Evolutionary conservation across 2,113 vertebrate species (phyloP).

Genomic region (Pica pica): DNA sequence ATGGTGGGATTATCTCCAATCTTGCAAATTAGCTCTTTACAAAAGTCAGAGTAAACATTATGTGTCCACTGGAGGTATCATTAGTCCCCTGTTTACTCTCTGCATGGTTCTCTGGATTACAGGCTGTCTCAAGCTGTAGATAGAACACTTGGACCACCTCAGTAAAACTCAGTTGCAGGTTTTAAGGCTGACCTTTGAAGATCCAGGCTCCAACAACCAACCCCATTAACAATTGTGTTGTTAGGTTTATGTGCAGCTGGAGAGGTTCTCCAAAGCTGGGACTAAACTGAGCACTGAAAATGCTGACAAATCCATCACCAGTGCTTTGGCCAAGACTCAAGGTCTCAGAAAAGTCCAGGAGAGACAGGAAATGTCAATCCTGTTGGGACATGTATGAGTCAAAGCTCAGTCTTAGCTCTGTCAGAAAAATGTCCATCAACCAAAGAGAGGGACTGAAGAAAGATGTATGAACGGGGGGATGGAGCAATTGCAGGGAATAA

Average conservation of each 20-base stretch:
- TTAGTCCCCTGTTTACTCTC: conserved; percentile 27
- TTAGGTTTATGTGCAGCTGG: neutral
- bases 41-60: conserved; percentile 62
- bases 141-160: neutral
- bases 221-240: neutral
- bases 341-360: neutral
- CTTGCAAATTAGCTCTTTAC: conserved; percentile 71
- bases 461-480: neutral
- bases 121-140: neutral
- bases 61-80: conserved; percentile 4
- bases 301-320: neutral
- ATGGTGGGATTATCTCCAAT: conserved; percentile 64
- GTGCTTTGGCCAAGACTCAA: neutral
- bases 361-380: neutral
- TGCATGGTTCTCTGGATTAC: conserved; percentile 8
- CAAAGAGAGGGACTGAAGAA: neutral
- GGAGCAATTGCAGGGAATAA: neutral
- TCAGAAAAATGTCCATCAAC: neutral
- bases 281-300: neutral
- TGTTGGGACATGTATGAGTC: rapidly evolving
- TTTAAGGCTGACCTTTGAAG: neutral
- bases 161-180: neutral
- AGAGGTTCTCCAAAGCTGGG: neutral
- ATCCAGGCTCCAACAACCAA: neutral
- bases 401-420: neutral